Conservation (phyloP, 2,888 invertebrate species). For the Criorhina ranunculi region DNA sequence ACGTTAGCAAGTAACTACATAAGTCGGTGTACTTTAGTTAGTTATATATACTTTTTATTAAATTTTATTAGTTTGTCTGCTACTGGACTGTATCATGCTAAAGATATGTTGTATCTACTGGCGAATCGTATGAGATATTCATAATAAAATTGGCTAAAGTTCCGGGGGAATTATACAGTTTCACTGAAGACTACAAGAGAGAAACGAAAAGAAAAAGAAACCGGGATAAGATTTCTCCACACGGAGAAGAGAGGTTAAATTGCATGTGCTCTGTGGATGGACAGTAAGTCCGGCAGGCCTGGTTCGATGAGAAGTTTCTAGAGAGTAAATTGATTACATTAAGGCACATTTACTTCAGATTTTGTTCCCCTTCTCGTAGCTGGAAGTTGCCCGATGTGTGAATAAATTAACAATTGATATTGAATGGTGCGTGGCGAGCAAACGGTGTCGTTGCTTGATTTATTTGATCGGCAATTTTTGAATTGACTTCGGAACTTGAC, state of each 20-base stretch:
- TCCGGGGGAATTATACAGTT: slow-evolving; percentile 43
- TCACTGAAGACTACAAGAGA: slow-evolving; percentile 26
- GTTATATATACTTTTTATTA: slow-evolving; percentile 69
- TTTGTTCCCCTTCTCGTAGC: slow-evolving; percentile 2
- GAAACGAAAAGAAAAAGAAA: slow-evolving; percentile 1
- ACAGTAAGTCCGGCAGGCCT: slow-evolving; percentile 4
- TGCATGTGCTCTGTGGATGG: slow-evolving; percentile 7
- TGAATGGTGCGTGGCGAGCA: not conserved
- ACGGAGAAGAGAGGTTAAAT: slow-evolving; percentile 14
- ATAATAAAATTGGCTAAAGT: slow-evolving; percentile 26
- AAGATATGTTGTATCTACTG: slow-evolving; percentile 32
- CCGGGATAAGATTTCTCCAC: slow-evolving; percentile 29
- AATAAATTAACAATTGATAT: slow-evolving; percentile 21
- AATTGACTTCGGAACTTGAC: slow-evolving; percentile 31
- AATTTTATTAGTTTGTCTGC: slow-evolving; percentile 57
- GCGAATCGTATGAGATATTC: slow-evolving; percentile 25
- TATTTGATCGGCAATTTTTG: slow-evolving; percentile 19
- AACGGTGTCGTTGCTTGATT: not conserved
- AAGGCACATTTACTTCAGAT: slow-evolving; percentile 17
- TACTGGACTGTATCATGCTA: slow-evolving; percentile 34
- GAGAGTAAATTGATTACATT: slow-evolving; percentile 25
- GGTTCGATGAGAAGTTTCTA: slow-evolving; percentile 22
- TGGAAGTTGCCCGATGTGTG: slow-evolving; percentile 2
- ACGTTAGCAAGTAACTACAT: slow-evolving; percentile 56
- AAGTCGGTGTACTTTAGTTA: slow-evolving; percentile 51